Evolutionary conservation across 2,888 invertebrate genomes (phyloP), one percentile per base, ranked within the genome.

Genomic region (Ophraella communa): DNA sequence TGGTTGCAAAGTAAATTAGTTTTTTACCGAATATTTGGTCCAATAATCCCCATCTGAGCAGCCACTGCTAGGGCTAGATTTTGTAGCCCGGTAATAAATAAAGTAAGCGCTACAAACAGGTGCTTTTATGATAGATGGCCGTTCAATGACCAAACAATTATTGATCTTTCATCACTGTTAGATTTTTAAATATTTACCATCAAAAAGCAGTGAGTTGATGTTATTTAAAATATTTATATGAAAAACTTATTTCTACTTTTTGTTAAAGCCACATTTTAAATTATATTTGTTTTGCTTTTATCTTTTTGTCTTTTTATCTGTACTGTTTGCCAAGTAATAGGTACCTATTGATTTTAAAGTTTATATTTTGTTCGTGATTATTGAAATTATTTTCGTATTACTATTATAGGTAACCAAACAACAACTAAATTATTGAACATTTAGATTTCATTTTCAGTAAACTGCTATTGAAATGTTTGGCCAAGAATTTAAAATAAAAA

Each of bases 91-190:
- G 77, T 75, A 78, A 78, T 77, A 78, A 79, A 78, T 77, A 78
- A 76, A 76, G 73, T 73, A 69, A 74, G 73, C 68, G 69, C 66
- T 68, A 75, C 74, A 72, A 76, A 79, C 80, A 80, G 79, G 80
- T 79, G 79, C 77, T 65, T 78, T 79, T 77, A 78, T 81, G 81
- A 81, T 80, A 79, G 79, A 81, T 81, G 78, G 74, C 77, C 73
- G 69, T 71, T 73, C 75, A 76, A 77, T 79, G 78, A 78, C 76
- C 78, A 77, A 76, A 79, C 79, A 79, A 78, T 79, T 78, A 79
- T 79, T 77, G 77, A 75, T 76, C 76, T 76, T 74, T 76, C 74
- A 72, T 65, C 73, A 71, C 73, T 74, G 72, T 61, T 52, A 63
- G 53, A 62, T 58, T 65, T 65, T 65, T 42, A 62, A 68, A 68